phyloP scores from a whole-genome alignment of 2,797 vertebrate genomes.

The Saxicola maurus region DNA sequence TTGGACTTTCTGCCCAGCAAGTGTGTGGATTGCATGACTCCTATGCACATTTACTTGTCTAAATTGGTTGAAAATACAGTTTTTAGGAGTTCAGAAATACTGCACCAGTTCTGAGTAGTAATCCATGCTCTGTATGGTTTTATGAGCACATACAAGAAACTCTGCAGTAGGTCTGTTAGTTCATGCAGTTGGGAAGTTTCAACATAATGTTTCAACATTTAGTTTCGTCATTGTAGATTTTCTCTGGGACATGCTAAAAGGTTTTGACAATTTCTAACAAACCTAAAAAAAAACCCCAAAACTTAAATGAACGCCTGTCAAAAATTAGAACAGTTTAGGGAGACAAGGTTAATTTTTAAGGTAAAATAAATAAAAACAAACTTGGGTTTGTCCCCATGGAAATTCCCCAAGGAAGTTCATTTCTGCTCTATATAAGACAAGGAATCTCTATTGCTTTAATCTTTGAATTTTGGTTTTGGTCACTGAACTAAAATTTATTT shows the following conservation, averaged over 20 bases:
- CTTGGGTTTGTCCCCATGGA: background rate
- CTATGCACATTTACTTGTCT: background rate
- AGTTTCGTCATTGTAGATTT: background rate
- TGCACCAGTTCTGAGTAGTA: background rate
- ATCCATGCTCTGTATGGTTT: background rate
- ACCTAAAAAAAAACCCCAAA: background rate
- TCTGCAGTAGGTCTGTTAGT: background rate
- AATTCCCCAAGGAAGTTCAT: background rate
- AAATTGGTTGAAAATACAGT: background rate
- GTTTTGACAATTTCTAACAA: background rate
- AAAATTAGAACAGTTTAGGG: background rate
- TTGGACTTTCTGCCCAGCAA: background rate
- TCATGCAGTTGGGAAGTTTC: background rate
- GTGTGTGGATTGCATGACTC: background rate
- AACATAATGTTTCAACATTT: background rate
- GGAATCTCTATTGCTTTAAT: background rate
- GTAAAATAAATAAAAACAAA: background rate
- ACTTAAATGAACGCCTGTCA: fast-evolving
- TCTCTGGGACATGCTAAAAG: background rate
- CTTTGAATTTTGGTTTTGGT: background rate
- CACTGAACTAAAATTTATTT: background rate
- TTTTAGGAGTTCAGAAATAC: background rate
- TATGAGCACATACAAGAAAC: background rate
- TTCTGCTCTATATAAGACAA: background rate
- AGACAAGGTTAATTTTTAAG: background rate